Conservation (phyloP, 2,797 vertebrate genomes). For the Mico argentatus region DNA sequence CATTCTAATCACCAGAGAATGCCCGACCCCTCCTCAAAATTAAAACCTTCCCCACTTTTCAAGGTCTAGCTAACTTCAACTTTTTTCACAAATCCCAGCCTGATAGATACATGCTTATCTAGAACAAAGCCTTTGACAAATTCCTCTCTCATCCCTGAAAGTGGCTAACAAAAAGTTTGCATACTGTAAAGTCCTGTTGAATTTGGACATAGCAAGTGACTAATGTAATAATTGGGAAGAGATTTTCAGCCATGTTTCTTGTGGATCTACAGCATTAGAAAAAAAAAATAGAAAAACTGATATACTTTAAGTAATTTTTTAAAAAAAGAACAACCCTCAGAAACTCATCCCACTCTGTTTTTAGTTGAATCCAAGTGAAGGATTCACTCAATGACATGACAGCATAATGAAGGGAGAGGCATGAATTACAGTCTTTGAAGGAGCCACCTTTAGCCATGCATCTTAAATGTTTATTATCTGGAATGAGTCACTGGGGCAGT, state of each 20-base stretch:
- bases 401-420: constrained; percentile 28
- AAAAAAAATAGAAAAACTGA: background rate
- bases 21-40: background rate
- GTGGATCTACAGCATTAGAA: background rate
- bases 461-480: background rate
- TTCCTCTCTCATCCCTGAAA: background rate
- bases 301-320: background rate
- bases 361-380: background rate
- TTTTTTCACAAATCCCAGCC: background rate
- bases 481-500: constrained; percentile 21
- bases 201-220: background rate
- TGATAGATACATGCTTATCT: background rate
- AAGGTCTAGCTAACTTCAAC: background rate
- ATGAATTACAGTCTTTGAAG: constrained; percentile 34
- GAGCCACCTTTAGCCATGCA: background rate
- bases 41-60: background rate
- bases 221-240: background rate
- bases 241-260: background rate
- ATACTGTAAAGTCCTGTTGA: background rate
- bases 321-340: background rate
- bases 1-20: background rate
- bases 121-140: background rate
- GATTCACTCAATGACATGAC: constrained; percentile 25
- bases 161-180: background rate
- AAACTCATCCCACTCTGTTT: background rate